Percentiles rank a stretch among this genome's conserved stretches.
These are phyloP conservation scores for Anaspis maculata DNA, from an alignment of 2,888 invertebrate species.

Conservation along the genomic window DNA sequence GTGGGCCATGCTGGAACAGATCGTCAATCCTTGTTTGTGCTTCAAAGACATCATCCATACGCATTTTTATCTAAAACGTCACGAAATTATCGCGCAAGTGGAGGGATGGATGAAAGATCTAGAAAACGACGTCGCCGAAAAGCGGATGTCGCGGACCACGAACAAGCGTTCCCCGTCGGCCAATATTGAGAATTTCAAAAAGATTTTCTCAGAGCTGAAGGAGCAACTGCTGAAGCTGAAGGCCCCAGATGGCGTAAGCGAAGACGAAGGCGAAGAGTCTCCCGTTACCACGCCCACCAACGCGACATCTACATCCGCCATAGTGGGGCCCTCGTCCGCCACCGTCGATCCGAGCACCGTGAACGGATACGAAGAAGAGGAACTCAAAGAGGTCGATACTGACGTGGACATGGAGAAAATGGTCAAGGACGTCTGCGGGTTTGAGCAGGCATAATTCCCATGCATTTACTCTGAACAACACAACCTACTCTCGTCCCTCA, in stretches of 20 bases:
- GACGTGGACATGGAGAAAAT: conserved; percentile 73
- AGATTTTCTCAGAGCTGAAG: conserved; percentile 53
- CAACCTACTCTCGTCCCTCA: no score
- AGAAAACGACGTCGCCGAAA: conserved; percentile 60
- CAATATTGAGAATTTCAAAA: conserved; percentile 38
- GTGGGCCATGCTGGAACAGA: conserved; percentile 95
- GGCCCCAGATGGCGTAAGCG: conserved; percentile 56
- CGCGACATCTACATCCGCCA: conserved; percentile 13
- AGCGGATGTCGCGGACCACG: conserved; percentile 58
- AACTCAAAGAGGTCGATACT: conserved; percentile 46
- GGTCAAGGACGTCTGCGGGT: conserved; percentile 52
- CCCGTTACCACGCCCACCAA: conserved; percentile 27
- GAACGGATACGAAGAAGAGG: conserved; percentile 18
- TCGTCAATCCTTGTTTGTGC: conserved; percentile 81
- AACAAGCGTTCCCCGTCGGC: conserved; percentile 36
- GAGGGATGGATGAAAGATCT: conserved; percentile 86
- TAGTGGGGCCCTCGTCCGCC: conserved; percentile 14
- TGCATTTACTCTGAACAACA: conserved; percentile 8
- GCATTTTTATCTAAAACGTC: conserved; percentile 90
- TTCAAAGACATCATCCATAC: conserved; percentile 89
- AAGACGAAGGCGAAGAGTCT: conserved; percentile 26
- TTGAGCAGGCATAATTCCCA: conserved; percentile 8
- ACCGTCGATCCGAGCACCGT: conserved; percentile 17
- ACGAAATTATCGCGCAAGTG: conserved; percentile 82
- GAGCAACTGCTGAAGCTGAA: conserved; percentile 80